phyloP scores from a whole-genome alignment of 2,888 invertebrate species.

The Masnerella sp. region DNA sequence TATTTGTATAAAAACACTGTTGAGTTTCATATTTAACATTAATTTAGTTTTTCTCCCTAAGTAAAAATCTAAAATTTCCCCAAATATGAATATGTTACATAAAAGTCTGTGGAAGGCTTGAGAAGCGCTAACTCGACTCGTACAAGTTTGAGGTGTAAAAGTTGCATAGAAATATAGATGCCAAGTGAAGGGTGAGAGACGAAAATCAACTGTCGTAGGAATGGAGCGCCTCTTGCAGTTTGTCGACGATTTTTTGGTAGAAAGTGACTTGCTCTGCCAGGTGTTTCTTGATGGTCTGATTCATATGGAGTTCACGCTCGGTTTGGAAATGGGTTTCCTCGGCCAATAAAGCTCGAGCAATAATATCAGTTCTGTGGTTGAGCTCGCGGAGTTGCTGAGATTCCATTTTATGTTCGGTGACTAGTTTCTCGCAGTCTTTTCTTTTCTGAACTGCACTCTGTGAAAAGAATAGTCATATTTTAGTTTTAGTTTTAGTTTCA shows the following conservation, averaged over 20 bases:
- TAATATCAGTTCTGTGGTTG: conserved; percentile 90
- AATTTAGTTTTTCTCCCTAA: no score
- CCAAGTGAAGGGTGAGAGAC: conserved; percentile 2
- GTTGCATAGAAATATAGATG: conserved; percentile 17
- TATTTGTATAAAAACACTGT: no score
- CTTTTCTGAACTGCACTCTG: conserved; percentile 90
- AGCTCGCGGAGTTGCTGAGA: conserved; percentile 89
- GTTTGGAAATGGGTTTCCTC: conserved; percentile 96
- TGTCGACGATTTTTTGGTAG: conserved; percentile 90
- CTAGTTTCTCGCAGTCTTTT: conserved; percentile 90
- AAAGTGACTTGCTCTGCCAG: conserved; percentile 93
- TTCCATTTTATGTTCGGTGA: conserved; percentile 89
- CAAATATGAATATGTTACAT: conserved; percentile 4
- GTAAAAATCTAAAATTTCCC: no score
- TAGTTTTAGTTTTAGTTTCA: no score
- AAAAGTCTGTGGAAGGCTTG: conserved; percentile 16
- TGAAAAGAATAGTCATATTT: no score
- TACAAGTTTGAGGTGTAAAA: conserved; percentile 12
- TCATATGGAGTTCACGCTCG: conserved; percentile 91
- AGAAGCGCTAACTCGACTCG: conserved; percentile 6
- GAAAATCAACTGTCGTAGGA: conserved; percentile 76
- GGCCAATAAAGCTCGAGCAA: conserved; percentile 95
- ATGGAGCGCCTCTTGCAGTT: conserved; percentile 82
- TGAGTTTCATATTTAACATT: no score
- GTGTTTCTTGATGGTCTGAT: conserved; percentile 90